These are phyloP conservation scores for Andinoacara biseriatus DNA, from an alignment of 2,113 vertebrate species.

Conservation along the genomic window DNA sequence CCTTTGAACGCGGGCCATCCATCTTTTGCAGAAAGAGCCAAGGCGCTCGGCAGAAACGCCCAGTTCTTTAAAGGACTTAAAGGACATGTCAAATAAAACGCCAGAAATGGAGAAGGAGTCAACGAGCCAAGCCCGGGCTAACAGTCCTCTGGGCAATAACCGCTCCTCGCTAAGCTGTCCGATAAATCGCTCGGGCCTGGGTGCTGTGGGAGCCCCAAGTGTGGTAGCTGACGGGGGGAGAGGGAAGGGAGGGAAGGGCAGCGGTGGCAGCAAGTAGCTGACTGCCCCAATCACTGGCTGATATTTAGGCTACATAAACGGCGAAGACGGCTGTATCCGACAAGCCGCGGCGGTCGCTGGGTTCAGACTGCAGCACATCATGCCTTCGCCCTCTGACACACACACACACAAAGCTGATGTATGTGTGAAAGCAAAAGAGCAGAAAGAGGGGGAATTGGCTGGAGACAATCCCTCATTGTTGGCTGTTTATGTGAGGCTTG, in stretches of 20 bases:
- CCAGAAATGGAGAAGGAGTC: conserved; percentile 57
- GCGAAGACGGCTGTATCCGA: background rate
- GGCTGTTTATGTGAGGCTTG: conserved; percentile 57
- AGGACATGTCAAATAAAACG: conserved; percentile 79
- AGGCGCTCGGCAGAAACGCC: conserved; percentile 81
- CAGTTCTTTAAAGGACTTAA: conserved; percentile 81
- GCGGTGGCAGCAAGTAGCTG: conserved; percentile 20
- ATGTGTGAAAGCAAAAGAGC: conserved; percentile 4
- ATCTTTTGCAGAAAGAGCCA: conserved; percentile 81
- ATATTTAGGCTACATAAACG: conserved; percentile 36
- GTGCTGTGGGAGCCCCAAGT: conserved; percentile 27
- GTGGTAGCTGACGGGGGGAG: background rate
- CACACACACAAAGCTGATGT: conserved; percentile 22
- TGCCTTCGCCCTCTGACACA: conserved; percentile 48
- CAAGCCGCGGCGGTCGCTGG: conserved; percentile 38
- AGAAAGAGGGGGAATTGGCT: conserved; percentile 15
- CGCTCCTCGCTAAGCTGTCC: conserved; percentile 64
- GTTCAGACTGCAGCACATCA: conserved; percentile 44
- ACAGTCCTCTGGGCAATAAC: conserved; percentile 68
- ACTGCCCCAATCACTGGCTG: conserved; percentile 36
- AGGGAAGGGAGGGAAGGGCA: background rate
- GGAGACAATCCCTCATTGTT: conserved; percentile 79
- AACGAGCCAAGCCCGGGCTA: conserved; percentile 60
- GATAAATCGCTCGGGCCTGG: conserved; percentile 60
- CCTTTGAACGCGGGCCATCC: conserved; percentile 81